Conservation (phyloP, 2,113 vertebrate species). For the Bungarus multicinctus region DNA sequence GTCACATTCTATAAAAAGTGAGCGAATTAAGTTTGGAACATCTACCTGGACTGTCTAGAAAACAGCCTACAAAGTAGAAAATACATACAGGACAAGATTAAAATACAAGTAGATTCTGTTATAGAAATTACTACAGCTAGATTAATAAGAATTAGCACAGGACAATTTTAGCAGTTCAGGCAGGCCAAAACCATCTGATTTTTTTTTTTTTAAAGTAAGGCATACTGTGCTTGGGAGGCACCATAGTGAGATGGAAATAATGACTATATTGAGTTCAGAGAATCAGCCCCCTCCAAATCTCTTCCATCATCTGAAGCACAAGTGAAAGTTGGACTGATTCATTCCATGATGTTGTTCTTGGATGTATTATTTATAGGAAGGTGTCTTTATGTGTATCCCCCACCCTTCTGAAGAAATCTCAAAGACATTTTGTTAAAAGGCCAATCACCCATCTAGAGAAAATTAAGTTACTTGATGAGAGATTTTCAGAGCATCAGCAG, state of each 20-base stretch:
- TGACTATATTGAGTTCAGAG: slow-evolving; percentile 43
- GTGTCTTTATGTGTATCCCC: slow-evolving; percentile 66
- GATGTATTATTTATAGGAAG: slow-evolving; percentile 70
- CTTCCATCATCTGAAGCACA: slow-evolving; percentile 64
- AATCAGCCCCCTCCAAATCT: slow-evolving; percentile 48
- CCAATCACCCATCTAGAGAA: slow-evolving; percentile 60
- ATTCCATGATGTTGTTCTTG: slow-evolving; percentile 66
- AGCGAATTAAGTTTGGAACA: neutral
- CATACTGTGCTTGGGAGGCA: slow-evolving; percentile 9
- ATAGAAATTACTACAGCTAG: neutral
- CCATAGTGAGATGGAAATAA: slow-evolving; percentile 40
- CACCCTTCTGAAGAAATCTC: slow-evolving; percentile 68
- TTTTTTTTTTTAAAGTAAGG: neutral
- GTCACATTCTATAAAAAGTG: neutral
- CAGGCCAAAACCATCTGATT: neutral
- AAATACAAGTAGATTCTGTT: neutral
- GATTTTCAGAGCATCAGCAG: slow-evolving; percentile 78
- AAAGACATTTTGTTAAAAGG: slow-evolving; percentile 41
- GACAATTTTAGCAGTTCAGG: neutral
- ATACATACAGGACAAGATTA: neutral
- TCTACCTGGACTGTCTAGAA: neutral
- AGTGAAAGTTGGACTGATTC: slow-evolving; percentile 60
- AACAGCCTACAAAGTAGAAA: neutral
- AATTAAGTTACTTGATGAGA: slow-evolving; percentile 72
- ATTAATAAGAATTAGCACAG: neutral